Base-by-base conservation (phyloP, 2,888 invertebrate species). In the Dione juno region DNA sequence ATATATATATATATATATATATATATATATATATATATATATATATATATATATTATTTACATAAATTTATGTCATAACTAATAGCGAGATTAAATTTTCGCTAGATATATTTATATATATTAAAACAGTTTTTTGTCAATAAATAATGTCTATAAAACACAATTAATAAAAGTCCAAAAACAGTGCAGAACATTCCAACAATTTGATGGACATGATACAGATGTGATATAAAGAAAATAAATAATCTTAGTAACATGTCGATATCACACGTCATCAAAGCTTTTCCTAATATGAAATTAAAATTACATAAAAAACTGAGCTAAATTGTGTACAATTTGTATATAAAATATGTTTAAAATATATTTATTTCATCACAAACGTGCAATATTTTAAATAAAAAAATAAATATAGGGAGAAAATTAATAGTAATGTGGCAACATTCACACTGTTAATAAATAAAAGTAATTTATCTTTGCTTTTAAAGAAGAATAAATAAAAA, bases 401-500 rank as follows among this genome's bases (percentile, higher is more conserved):
- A 48, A n/a, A 61, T 13, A 19, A 50, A 0, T 21, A 3, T 21
- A 16, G 5, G 19, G 19, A 50, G 8, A 41, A 41, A 48, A 48
- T 7, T 10, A n/a, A 58, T 11, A 40, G 5, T 58, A 63, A 45
- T 35, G 37, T 16, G 50, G 19, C 40, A 37, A 37, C 50, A 48
- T 50, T 50, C 37, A 64, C 50, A 14, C 19, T 48, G 35, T 50
- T 37, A 50, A 64, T 50, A 64, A 50, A 64, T 64, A 50, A 64
- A 63, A 19, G n/a, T 37, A 63, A 65, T 41, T 64, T 58, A 67
- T 67, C 57, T 43, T 50, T 54, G 66, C 53, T 54, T 21, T 54
- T 70, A 53, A 70, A 74, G 16, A 65, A 68, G 73, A 71, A 74
- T 53, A 68, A 52, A 43, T 72, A 43, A 40, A 63, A 54, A 40